phyloP scores from a whole-genome alignment of 2,888 invertebrate species.

The Falcaria lacertinaria region DNA sequence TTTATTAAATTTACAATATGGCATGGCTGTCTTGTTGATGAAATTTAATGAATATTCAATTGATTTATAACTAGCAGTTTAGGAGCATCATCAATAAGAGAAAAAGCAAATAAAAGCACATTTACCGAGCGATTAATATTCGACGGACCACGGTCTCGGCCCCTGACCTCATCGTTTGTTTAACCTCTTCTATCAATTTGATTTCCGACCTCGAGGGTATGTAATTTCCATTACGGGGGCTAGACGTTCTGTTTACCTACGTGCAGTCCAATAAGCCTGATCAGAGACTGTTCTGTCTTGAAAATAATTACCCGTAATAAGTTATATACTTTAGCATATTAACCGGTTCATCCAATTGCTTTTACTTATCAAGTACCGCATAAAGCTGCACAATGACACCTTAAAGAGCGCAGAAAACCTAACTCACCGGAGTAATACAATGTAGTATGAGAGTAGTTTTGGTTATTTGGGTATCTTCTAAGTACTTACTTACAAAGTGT shows the following conservation, averaged over 20 bases:
- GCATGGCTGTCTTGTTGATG: too few relatives aligned
- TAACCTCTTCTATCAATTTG: conserved; percentile 79
- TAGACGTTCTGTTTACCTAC: conserved; percentile 69
- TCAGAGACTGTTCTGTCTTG: conserved; percentile 45
- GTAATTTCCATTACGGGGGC: conserved; percentile 74
- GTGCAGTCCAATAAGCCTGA: conserved; percentile 54
- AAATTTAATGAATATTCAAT: not conserved
- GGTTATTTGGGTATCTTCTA: too few relatives aligned
- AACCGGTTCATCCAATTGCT: not conserved
- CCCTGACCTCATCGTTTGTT: conserved; percentile 75
- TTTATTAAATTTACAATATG: too few relatives aligned
- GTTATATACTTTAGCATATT: not conserved
- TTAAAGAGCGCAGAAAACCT: too few relatives aligned
- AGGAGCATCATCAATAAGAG: conserved; percentile 33
- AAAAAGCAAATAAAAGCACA: conserved; percentile 74
- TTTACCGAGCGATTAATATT: conserved; percentile 74
- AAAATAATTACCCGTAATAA: conserved; percentile 28
- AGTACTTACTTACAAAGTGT: too few relatives aligned
- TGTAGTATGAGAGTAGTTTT: too few relatives aligned
- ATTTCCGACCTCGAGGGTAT: conserved; percentile 75
- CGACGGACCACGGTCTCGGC: conserved; percentile 61
- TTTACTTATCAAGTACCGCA: too few relatives aligned
- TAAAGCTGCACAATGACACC: too few relatives aligned
- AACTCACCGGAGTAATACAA: too few relatives aligned
- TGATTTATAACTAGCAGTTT: not conserved